Evolutionary conservation across 1,140 invertebrate species (phyloP), one percentile per base, ranked within the genome.

Genomic region (Bombus superbus): DNA sequence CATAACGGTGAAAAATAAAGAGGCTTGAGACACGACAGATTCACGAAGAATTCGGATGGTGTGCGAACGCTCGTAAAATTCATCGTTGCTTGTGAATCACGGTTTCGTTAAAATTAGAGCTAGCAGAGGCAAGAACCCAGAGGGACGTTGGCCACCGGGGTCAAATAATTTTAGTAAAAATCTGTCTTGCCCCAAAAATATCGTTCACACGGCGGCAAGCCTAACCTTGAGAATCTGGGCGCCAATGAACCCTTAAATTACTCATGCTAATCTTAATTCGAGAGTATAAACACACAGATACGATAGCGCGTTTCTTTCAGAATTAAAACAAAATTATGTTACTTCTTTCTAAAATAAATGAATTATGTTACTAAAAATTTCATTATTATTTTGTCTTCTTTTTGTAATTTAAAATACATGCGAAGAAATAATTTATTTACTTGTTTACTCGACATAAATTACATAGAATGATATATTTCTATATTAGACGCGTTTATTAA

Each of bases 51-150:
- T 38, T 32, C 32, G n/a, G 28, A 40, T 38, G 3, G 18, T 15
- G 38, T 13, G 15, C 25, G 18, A 77, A 42, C 44, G 35, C 9
- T 13, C 28, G 22, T 47, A 53, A 64, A 47, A 57, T 59, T 32
- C 6, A 3, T 47, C 8, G 38, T 59, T 38, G 32, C 66, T 75
- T 32, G 71, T 87, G 88, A 87, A 89, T 87, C 88, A 85, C 40
- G 32, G 25, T 64, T 68, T 85, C 68, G 82, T 82, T 89, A 89
- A 85, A 89, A 89, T 89, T 89, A 89, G 88, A 87, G 66, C 25
- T 0, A n/a, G 44, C 32, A 64, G 66, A 57, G 6, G 11, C 38
- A 35, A 44, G 53, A 13, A 32, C 5, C 3, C 9, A 32, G 66
- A 44, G 57, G n/a, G 40, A 47, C 25, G 68, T 6, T 47, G 78